These are phyloP conservation scores for Oryzias curvinotus DNA, from an alignment of 2,113 vertebrate genomes.

Conservation along the genomic window DNA sequence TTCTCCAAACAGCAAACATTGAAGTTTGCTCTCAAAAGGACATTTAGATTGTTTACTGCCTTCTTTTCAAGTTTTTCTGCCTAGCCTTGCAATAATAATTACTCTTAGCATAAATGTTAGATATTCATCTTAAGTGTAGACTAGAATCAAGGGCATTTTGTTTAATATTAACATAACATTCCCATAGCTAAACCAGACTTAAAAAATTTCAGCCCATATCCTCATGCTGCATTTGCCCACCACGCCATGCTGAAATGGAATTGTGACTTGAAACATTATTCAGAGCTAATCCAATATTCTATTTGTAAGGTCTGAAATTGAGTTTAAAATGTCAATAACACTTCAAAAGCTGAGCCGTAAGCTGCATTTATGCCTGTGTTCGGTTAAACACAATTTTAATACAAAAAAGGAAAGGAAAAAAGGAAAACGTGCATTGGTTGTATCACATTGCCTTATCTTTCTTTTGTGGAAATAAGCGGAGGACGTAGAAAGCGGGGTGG, in stretches of 20 bases:
- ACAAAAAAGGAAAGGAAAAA: too few relatives aligned
- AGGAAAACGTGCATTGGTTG: conserved; percentile 17
- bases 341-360: conserved; percentile 61
- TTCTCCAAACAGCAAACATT: conserved; percentile 9
- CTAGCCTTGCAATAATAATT: not conserved
- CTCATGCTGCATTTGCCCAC: conserved; percentile 52
- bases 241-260: conserved; percentile 40
- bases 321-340: conserved; percentile 73
- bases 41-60: conserved; percentile 13
- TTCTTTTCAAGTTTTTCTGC: conserved; percentile 2
- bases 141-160: conserved; percentile 40
- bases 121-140: conserved; percentile 41
- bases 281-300: conserved; percentile 69
- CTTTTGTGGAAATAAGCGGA: conserved; percentile 15
- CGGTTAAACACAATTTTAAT: conserved; percentile 27
- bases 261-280: conserved; percentile 65
- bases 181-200: conserved; percentile 42
- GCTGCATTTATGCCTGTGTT: conserved; percentile 47
- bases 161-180: conserved; percentile 45
- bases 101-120: conserved; percentile 11
- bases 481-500: conserved; percentile 2
- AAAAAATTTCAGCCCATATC: conserved; percentile 42
- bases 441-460: conserved; percentile 22
- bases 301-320: conserved; percentile 68
- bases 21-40: conserved; percentile 5